Percentiles rank a stretch among this genome's conserved stretches.
These are phyloP conservation scores for Ciona savignyi DNA, from an alignment of 23 tunicate genomes.

Conservation along the genomic window DNA sequence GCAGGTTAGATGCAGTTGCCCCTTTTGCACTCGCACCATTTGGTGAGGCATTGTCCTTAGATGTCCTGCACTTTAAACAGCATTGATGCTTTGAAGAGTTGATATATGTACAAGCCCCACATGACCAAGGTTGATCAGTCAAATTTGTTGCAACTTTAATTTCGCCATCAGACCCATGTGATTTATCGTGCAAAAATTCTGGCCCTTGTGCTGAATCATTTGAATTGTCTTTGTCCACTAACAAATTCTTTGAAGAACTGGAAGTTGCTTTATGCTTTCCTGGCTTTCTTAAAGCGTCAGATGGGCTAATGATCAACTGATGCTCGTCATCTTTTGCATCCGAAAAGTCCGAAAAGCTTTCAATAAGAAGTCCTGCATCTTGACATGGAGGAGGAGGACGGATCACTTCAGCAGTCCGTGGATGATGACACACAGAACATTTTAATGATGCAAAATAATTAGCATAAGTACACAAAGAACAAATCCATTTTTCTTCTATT, in stretches of 20 bases:
- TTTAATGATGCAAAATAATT: constrained; percentile 67
- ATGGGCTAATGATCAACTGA: constrained; percentile 36
- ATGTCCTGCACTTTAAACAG: constrained; percentile 26
- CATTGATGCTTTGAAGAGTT: constrained; percentile 8
- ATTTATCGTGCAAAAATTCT: not conserved
- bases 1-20: not conserved
- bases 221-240: not conserved
- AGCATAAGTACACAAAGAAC: constrained; percentile 76
- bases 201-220: not conserved
- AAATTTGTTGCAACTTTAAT: not conserved
- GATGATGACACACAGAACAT: constrained; percentile 59
- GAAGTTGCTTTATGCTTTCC: not conserved
- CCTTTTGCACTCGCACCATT: not conserved
- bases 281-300: constrained; percentile 10
- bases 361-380: constrained; percentile 26
- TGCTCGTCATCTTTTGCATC: constrained; percentile 1
- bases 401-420: constrained; percentile 34
- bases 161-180: not conserved
- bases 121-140: constrained; percentile 17
- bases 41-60: constrained; percentile 5
- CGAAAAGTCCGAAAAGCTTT: constrained; percentile 2
- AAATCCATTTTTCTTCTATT: constrained; percentile 55
- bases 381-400: constrained; percentile 20
- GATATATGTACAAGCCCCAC: constrained; percentile 26
- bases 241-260: not conserved